Evolutionary conservation across 2,113 vertebrate species (phyloP), one percentile per base, ranked within the genome.

Genomic region (Okapia johnstoni): DNA sequence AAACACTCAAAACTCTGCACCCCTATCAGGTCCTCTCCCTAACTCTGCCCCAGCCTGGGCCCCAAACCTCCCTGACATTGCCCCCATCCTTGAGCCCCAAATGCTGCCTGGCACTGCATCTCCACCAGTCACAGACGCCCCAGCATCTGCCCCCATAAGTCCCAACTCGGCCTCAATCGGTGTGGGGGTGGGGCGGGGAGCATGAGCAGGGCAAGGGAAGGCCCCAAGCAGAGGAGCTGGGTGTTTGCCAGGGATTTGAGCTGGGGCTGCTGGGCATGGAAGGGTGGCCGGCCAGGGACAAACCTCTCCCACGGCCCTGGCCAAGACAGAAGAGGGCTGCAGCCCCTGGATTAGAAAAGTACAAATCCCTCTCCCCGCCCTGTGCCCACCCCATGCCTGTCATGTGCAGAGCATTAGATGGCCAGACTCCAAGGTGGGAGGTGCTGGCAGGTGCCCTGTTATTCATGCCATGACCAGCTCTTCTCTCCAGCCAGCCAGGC

Each of bases 361-460:
- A 14, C 93, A 96, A 97, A 98, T 97, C 93, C 96, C 86, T 96
- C 60, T 97, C 85, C 94, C 93, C 50, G 87, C 43, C 70, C 48
- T 83, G 91, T 16, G 76, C 57, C 57, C 85, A 92, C 81, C 96
- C 55, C 92, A 60, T 96, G 98, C 85, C 93, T 94, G 54, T 97
- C 97, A 98, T 97, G 97, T 97, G 96, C 80, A 83, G 85, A 63
- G 95, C 40, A 96, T 97, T 96, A 97, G 93, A 55, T 70, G 83
- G 90, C 88, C 58, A 61, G 94, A 61, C 50, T 43, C 92, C 58
- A 93, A 52, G 0, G 6, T 76, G 93, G 86, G 83, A 85, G 79
- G 55, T 77, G 83, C 73, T 80, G 76, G 81, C 91, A 98, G 87
- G 36, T 93, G 93, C 83, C 77, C 46, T 70, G 36, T 15, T 58